Percentiles rank a stretch among this genome's conserved stretches.
phyloP scores from a whole-genome alignment of 2,888 invertebrate genomes.

The Oxytorus armatus region DNA sequence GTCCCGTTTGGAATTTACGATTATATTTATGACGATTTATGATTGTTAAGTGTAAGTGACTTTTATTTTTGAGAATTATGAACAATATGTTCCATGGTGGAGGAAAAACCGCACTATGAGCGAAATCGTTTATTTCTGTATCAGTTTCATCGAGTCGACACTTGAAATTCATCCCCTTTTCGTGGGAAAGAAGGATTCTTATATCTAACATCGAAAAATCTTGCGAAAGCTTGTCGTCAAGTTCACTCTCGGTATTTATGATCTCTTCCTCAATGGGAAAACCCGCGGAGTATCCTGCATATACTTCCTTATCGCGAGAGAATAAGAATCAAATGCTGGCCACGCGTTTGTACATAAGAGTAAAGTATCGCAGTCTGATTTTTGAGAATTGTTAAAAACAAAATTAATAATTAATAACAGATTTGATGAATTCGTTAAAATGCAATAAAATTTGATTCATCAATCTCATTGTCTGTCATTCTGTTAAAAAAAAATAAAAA shows the following conservation, averaged over 20 bases:
- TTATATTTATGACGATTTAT: no score
- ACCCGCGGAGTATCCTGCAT: neutral
- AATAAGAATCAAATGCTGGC: slow-evolving; percentile 1
- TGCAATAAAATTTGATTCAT: no score
- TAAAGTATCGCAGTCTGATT: no score
- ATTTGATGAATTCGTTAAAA: no score
- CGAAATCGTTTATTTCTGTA: slow-evolving; percentile 78
- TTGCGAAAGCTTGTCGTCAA: slow-evolving; percentile 72
- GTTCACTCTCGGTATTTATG: slow-evolving; percentile 77
- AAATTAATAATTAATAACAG: no score
- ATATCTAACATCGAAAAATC: slow-evolving; percentile 73
- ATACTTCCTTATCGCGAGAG: slow-evolving; percentile 44
- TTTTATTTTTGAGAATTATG: no score
- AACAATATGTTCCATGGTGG: no score
- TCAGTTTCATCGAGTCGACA: slow-evolving; percentile 76
- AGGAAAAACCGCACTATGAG: slow-evolving; percentile 49
- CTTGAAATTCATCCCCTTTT: slow-evolving; percentile 64
- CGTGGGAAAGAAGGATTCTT: slow-evolving; percentile 18
- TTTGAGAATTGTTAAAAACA: no score
- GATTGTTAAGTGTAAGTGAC: no score
- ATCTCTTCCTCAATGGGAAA: slow-evolving; percentile 12
- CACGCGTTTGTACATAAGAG: neutral
- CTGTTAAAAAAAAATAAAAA: no score
- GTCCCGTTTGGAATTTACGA: no score
- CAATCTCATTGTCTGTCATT: no score